Base-by-base conservation (phyloP, 2,888 invertebrate species). In the Xestoiulus laeticollis region DNA sequence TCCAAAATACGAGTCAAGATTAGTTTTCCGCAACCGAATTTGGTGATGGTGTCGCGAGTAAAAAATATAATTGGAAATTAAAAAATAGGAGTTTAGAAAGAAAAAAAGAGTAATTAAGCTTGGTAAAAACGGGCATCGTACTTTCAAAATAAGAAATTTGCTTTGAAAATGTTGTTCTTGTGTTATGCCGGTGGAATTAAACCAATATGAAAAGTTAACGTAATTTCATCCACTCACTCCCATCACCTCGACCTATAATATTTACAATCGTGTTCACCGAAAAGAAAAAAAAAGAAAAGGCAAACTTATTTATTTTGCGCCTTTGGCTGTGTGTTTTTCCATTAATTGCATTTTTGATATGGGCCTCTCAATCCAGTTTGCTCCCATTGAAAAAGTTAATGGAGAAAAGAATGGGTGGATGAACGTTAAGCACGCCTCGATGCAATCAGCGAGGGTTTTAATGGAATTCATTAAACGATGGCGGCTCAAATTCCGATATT, bases 291-390 rank as follows among this genome's bases (percentile, higher is more conserved):
- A 26, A 26, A 10, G 8, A 26, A 30, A n/a, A n/a, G n/a, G n/a
- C n/a, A n/a, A n/a, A n/a, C 14, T 30, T 78, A 12, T 78, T 78
- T 78, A 26, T 78, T 78, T 78, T 78, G 78, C 78, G 78, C 78
- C 14, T 78, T 16, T 30, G 78, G 78, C 30, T 78, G 78, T 78
- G 30, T 78, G 78, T 78, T 78, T 78, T 78, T 78, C 30, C 78
- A 30, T 78, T 78, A 78, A 78, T 78, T 78, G 78, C 78, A 78
- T 78, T 78, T n/a, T 78, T 78, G 30, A 78, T 78, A 78, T 30
- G 78, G 78, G 78, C 78, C 30, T 78, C 26, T 78, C 78, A 30
- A 78, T 78, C 78, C 26, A 78, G 78, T 78, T 78, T 26, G 16
- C 78, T 26, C 14, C 30, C 78, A 16, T 30, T 78, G 78, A 78